Percentiles rank a stretch among this genome's conserved stretches.
phyloP scores from a whole-genome alignment of 1,140 invertebrate genomes.

The Contarinia nasturtii region DNA sequence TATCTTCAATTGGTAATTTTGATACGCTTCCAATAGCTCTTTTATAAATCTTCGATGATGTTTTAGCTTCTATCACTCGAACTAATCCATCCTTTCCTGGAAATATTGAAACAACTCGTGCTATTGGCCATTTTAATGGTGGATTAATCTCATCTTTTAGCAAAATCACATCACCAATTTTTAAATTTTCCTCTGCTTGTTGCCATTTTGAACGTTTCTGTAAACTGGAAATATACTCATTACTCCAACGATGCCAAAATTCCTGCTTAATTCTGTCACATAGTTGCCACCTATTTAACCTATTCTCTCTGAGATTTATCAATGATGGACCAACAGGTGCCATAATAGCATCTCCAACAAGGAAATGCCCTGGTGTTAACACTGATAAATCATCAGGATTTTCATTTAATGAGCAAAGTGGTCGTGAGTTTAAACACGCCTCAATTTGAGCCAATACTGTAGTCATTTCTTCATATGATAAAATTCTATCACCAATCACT shows the following conservation, averaged over 20 bases:
- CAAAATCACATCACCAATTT: constrained; percentile 9
- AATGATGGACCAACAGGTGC: constrained; percentile 3
- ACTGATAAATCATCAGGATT: neutral
- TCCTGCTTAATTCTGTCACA: constrained; percentile 10
- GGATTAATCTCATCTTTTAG: constrained; percentile 9
- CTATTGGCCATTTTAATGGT: constrained; percentile 9
- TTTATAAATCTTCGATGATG: neutral
- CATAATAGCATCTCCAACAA: constrained; percentile 5
- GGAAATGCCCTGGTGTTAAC: constrained; percentile 10
- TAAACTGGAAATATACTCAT: constrained; percentile 13
- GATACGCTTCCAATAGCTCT: neutral
- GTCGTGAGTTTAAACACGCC: constrained; percentile 9
- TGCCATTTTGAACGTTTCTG: constrained; percentile 13
- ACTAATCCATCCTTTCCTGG: constrained; percentile 11
- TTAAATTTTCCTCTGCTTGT: constrained; percentile 1
- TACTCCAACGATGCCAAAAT: constrained; percentile 13
- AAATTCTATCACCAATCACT: constrained; percentile 5
- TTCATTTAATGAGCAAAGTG: constrained; percentile 5
- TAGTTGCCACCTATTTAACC: constrained; percentile 8
- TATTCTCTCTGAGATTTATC: neutral
- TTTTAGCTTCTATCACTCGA: constrained; percentile 8
- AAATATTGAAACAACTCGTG: constrained; percentile 6
- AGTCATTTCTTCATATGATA: constrained; percentile 10
- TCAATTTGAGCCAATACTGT: constrained; percentile 10
- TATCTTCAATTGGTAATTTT: neutral